Evolutionary conservation across 2,113 vertebrate species (phyloP).

Genomic region (Dasyprocta punctata): DNA sequence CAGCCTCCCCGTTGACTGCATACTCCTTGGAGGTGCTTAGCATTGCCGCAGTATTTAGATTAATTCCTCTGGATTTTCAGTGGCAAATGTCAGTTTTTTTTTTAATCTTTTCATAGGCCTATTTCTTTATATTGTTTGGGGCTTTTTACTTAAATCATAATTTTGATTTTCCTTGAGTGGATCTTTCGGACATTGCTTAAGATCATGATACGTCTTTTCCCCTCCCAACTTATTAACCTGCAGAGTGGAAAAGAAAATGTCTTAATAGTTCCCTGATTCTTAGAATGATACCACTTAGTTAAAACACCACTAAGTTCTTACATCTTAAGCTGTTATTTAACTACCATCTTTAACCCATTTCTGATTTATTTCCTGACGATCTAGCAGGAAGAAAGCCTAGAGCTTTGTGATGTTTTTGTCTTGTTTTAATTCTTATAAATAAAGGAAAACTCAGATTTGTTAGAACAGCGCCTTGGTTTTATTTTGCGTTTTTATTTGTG

Average conservation of each 20-base stretch:
- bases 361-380: neutral
- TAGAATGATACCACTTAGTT: neutral
- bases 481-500: no score
- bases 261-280: neutral
- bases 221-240: neutral
- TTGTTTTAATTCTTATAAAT: neutral
- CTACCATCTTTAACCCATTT: neutral
- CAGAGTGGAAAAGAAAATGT: no score
- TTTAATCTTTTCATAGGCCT: no score
- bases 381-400: neutral
- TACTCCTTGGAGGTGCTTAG: neutral
- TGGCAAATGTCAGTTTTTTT: neutral
- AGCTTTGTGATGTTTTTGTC: neutral
- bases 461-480: neutral
- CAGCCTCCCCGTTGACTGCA: neutral
- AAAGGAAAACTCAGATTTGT: neutral
- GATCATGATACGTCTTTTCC: neutral
- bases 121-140: neutral
- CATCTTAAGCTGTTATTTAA: neutral
- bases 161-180: neutral
- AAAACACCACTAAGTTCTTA: neutral
- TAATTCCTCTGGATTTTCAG: neutral
- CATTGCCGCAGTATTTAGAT: neutral
- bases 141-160: neutral
- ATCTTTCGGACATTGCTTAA: neutral